Percentiles rank a stretch among this genome's conserved stretches.
Evolutionary conservation across 1,140 invertebrate genomes (phyloP).

Genomic region (Drosophila persimilis): DNA sequence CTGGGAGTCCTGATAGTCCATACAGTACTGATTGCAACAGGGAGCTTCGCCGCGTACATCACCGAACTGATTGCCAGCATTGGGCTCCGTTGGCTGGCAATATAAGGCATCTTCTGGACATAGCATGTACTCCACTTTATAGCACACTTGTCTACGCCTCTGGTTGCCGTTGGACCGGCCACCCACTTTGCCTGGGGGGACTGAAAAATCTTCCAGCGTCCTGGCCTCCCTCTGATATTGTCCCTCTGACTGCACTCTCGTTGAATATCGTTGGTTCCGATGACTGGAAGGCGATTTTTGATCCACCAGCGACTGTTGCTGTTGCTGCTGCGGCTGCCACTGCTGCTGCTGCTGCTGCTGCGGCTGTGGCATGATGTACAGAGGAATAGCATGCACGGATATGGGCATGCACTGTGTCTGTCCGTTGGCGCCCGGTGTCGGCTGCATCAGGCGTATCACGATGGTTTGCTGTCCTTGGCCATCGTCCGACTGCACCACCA

Average conservation of each 20-base stretch:
- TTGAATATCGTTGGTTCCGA: no score
- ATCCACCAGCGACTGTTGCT: no score
- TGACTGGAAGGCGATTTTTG: no score
- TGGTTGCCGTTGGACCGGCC: neutral
- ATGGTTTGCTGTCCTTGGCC: slow-evolving; percentile 16
- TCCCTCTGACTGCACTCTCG: no score
- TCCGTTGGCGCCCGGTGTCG: neutral
- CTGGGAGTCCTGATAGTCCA: neutral
- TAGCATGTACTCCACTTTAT: neutral
- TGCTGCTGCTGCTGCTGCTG: no score
- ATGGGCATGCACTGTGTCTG: slow-evolving; percentile 6
- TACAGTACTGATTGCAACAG: neutral
- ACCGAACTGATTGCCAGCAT: neutral
- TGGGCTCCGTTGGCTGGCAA: no score
- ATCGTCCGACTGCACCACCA: neutral
- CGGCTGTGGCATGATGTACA: neutral
- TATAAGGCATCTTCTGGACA: neutral
- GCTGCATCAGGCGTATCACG: slow-evolving; percentile 27
- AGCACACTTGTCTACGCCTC: neutral
- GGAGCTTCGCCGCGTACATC: neutral
- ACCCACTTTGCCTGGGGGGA: neutral
- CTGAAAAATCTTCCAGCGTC: neutral
- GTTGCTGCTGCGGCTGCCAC: neutral
- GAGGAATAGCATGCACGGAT: slow-evolving; percentile 14
- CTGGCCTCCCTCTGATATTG: no score